Evolutionary conservation across 2,888 invertebrate species (phyloP).

Genomic region (Eudemis profundana): DNA sequence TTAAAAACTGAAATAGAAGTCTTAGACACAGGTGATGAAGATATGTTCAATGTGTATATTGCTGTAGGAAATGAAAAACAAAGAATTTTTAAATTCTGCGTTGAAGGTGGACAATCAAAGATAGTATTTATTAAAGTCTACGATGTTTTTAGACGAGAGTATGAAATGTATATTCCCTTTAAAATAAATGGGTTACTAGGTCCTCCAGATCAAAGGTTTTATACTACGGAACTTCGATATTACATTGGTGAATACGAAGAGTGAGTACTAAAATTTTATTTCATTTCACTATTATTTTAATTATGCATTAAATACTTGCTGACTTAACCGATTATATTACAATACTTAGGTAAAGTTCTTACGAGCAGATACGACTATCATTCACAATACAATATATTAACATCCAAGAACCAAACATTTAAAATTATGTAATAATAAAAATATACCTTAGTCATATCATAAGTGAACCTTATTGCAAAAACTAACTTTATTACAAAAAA

Average conservation of each 20-base stretch:
- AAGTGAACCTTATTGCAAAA: too few relatives aligned
- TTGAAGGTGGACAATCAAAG: slow-evolving; percentile 72
- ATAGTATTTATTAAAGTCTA: slow-evolving; percentile 71
- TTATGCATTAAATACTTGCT: neutral
- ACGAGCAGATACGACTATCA: too few relatives aligned
- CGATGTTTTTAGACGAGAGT: slow-evolving; percentile 76
- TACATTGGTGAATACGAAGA: slow-evolving; percentile 68
- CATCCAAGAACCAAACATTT: too few relatives aligned
- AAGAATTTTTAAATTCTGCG: slow-evolving; percentile 61
- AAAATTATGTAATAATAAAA: too few relatives aligned
- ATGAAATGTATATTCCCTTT: slow-evolving; percentile 85
- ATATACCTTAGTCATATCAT: too few relatives aligned
- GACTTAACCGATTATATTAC: too few relatives aligned
- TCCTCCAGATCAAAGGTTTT: slow-evolving; percentile 71
- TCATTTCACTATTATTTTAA: neutral
- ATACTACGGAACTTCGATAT: slow-evolving; percentile 67
- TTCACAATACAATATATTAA: slow-evolving; percentile 4
- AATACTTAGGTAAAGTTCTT: too few relatives aligned
- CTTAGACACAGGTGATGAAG: slow-evolving; percentile 68
- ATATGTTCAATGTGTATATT: slow-evolving; percentile 70
- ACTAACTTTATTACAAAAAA: too few relatives aligned
- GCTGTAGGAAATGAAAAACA: slow-evolving; percentile 71
- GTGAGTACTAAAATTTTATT: slow-evolving; percentile 57
- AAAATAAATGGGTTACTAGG: slow-evolving; percentile 85
- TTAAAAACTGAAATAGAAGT: slow-evolving; percentile 65